phyloP scores from a whole-genome alignment of 1,140 invertebrate species.

The Papilio aristodemus region DNA sequence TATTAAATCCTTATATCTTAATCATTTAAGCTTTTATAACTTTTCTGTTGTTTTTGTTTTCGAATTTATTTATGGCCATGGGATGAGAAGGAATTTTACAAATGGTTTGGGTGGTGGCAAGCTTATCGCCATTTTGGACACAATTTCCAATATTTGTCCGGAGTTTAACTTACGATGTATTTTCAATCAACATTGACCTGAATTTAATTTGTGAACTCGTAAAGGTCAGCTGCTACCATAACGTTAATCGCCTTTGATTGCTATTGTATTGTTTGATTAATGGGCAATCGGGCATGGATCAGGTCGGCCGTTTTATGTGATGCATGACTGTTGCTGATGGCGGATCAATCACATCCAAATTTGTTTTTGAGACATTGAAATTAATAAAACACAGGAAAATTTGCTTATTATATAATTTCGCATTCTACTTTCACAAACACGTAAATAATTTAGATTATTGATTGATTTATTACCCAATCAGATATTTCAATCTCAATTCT shows the following conservation, averaged over 20 bases:
- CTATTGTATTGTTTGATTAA: conserved; percentile 13
- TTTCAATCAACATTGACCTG: not conserved
- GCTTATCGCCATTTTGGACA: too few relatives aligned
- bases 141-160: too few relatives aligned
- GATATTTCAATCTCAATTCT: too few relatives aligned
- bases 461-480: too few relatives aligned
- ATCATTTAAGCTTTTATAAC: too few relatives aligned
- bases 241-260: conserved; percentile 6
- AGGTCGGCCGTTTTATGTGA: not conserved
- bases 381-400: not conserved
- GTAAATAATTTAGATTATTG: too few relatives aligned
- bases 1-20: not conserved
- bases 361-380: not conserved
- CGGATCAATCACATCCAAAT: not conserved
- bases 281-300: not conserved
- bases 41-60: too few relatives aligned
- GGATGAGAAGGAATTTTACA: too few relatives aligned
- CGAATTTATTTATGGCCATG: too few relatives aligned
- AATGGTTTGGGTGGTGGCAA: too few relatives aligned
- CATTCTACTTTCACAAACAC: too few relatives aligned
- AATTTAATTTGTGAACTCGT: conserved; percentile 5
- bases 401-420: too few relatives aligned
- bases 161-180: not conserved
- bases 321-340: not conserved
- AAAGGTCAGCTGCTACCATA: not conserved